Evolutionary conservation across 2,888 invertebrate genomes (phyloP).

Genomic region (Boloria selene): DNA sequence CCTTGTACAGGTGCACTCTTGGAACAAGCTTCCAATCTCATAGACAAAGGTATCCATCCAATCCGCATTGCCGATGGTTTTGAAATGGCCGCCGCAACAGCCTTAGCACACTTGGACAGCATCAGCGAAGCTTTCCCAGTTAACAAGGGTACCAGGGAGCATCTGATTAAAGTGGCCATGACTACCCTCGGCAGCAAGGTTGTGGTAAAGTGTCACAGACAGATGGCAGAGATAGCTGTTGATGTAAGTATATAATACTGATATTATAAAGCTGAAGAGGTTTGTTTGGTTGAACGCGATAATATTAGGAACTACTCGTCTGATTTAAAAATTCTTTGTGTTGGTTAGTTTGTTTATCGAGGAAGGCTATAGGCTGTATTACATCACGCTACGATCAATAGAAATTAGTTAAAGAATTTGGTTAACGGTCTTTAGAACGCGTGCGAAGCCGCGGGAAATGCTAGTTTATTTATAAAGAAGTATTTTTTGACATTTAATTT

Average conservation of each 20-base stretch:
- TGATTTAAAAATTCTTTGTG: no score
- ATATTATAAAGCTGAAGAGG: no score
- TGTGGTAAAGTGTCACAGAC: slow-evolving; percentile 96
- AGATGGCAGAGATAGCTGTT: slow-evolving; percentile 99
- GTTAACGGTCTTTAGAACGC: no score
- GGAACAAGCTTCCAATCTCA: slow-evolving; percentile 95
- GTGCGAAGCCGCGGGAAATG: no score
- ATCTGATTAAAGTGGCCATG: slow-evolving; percentile 97
- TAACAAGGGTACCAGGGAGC: slow-evolving; percentile 90
- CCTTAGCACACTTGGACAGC: slow-evolving; percentile 91
- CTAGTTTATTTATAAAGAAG: no score
- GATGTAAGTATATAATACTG: slow-evolving; percentile 66
- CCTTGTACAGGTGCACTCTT: slow-evolving; percentile 88
- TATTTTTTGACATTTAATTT: no score
- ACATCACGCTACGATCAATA: no score
- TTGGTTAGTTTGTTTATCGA: no score
- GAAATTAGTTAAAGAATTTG: no score
- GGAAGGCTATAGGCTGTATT: no score
- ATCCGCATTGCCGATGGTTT: slow-evolving; percentile 99
- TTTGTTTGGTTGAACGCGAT: no score
- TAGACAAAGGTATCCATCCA: slow-evolving; percentile 99
- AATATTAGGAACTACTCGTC: no score
- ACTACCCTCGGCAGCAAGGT: slow-evolving; percentile 99
- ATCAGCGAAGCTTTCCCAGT: slow-evolving; percentile 96
- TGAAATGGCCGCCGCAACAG: slow-evolving; percentile 96